Percentiles rank a stretch among this genome's conserved stretches.
phyloP scores from a whole-genome alignment of 2,113 vertebrate species.

The Phrynocephalus versicolor region DNA sequence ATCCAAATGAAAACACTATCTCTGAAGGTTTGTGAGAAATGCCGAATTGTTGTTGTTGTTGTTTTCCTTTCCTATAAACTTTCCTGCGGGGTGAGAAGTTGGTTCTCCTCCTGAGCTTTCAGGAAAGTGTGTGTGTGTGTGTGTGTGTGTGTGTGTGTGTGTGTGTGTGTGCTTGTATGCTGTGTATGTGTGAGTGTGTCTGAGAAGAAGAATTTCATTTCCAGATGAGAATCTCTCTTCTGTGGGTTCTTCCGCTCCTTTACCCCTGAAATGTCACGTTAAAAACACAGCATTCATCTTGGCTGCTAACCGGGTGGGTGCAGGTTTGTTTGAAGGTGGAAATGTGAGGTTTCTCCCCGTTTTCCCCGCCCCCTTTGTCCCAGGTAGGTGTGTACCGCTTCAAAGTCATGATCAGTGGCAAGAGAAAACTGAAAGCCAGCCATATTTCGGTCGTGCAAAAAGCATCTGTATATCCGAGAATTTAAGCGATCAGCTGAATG shows the following conservation, averaged over 20 bases:
- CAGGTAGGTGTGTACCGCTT: neutral
- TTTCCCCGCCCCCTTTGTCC: neutral
- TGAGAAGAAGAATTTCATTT: neutral
- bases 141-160: no score
- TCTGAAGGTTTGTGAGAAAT: neutral
- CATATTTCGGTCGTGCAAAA: no score
- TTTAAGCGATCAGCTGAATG: constrained; percentile 54
- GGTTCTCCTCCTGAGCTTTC: neutral
- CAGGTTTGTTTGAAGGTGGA: neutral
- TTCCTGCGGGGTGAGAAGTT: neutral
- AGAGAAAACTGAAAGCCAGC: no score
- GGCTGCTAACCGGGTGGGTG: no score
- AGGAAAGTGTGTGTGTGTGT: neutral
- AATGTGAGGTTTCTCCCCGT: neutral
- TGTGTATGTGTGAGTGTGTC: neutral
- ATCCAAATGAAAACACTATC: neutral
- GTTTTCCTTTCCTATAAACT: neutral
- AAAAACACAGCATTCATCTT: neutral
- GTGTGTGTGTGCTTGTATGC: no score
- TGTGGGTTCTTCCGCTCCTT: neutral
- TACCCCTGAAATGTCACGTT: no score
- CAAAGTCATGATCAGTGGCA: neutral
- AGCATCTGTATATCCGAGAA: neutral
- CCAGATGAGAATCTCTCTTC: neutral
- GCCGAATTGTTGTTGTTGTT: neutral